Conservation (phyloP, 2,113 vertebrate species). For the Rhadina sibilatrix region DNA sequence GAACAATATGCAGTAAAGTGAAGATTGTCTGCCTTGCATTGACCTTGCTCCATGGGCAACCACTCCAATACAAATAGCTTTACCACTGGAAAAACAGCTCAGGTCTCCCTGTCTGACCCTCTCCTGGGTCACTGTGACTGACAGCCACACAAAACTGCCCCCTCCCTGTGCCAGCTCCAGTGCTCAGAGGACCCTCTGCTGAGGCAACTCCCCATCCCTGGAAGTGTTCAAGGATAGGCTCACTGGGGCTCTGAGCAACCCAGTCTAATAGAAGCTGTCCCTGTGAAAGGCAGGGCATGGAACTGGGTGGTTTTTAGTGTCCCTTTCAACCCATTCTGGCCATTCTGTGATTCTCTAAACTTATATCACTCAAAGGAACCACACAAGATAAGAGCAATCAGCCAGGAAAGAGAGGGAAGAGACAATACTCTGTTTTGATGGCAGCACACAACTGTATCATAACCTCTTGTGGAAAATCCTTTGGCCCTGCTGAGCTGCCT, state of each 20-base stretch:
- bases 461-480: not conserved
- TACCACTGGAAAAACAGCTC: not conserved
- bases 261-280: not conserved
- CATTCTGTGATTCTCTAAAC: not conserved
- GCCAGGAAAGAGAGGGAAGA: not conserved
- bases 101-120: not conserved
- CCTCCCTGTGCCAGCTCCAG: not conserved
- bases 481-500: not conserved
- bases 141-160: not conserved
- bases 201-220: not conserved
- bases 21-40: not conserved
- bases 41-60: not conserved
- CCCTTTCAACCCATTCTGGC: not conserved
- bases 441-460: not conserved
- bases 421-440: not conserved
- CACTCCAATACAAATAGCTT: not conserved
- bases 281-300: not conserved
- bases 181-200: not conserved
- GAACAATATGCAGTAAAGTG: not conserved
- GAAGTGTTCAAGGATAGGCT: not conserved
- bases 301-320: not conserved
- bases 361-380: not conserved
- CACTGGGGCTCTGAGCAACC: accelerated
- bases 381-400: not conserved
- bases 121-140: not conserved